Conservation (phyloP, 2,888 invertebrate species). For the Thera obeliscata region DNA sequence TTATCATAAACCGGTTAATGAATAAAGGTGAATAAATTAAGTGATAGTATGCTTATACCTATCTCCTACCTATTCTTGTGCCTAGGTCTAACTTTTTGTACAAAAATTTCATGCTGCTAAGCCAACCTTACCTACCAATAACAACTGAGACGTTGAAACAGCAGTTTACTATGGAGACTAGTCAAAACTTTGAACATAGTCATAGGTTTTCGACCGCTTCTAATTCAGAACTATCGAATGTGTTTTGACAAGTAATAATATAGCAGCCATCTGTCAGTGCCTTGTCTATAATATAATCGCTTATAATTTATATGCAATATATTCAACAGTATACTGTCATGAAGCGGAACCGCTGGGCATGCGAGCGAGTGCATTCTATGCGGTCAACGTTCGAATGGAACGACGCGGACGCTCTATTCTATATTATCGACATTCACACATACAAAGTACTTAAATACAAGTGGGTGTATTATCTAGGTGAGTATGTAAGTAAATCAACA, state of each 20-base stretch:
- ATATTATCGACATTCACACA: not conserved
- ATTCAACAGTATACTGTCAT: conserved; percentile 22
- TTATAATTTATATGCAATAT: not conserved
- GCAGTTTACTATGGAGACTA: not conserved
- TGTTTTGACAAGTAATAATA: too few species aligned
- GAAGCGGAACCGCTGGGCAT: conserved; percentile 31
- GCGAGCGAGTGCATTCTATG: conserved; percentile 30
- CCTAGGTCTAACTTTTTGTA: not conserved
- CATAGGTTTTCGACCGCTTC: too few species aligned
- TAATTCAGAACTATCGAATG: too few species aligned
- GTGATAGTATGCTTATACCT: not conserved
- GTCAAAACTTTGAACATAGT: too few species aligned
- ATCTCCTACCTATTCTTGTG: not conserved
- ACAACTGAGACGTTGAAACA: not conserved
- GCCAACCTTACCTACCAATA: not conserved
- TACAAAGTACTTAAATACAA: too few species aligned
- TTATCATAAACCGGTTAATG: conserved; percentile 24
- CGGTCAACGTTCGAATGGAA: conserved; percentile 32
- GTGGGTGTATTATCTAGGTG: too few species aligned
- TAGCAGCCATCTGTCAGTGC: too few species aligned
- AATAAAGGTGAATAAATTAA: conserved; percentile 13
- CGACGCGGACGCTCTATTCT: not conserved
- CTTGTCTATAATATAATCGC: not conserved
- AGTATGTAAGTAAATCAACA: too few species aligned
- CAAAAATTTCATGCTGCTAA: too few species aligned